These are phyloP conservation scores for Fissipunctia ypsillon DNA, from an alignment of 2,888 invertebrate genomes.

Conservation along the genomic window DNA sequence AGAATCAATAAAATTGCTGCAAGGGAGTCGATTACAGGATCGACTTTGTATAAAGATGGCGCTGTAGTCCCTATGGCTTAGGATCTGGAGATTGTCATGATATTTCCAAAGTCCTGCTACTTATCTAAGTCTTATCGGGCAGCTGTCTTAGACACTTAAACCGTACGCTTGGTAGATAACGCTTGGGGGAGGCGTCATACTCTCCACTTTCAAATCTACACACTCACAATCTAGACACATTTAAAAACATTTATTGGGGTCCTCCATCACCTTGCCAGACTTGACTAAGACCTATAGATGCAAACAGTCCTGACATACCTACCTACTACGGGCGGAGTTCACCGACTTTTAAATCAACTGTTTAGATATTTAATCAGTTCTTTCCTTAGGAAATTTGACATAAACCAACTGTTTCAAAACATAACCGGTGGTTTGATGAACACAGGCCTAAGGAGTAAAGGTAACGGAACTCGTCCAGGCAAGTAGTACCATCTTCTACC, in stretches of 20 bases:
- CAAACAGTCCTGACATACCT: background rate
- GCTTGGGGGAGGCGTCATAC: no score
- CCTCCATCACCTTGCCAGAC: background rate
- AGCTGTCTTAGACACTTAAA: slow-evolving; percentile 30
- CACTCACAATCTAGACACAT: background rate
- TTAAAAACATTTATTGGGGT: background rate
- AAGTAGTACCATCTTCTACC: no score
- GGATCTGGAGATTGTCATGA: background rate
- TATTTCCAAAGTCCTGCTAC: background rate
- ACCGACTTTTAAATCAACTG: no score
- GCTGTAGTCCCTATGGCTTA: background rate
- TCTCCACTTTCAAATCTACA: background rate
- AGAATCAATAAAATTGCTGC: background rate
- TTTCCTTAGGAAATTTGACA: no score
- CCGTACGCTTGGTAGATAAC: slow-evolving; percentile 27
- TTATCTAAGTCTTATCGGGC: slow-evolving; percentile 34
- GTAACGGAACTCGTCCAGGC: background rate
- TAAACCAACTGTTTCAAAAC: no score
- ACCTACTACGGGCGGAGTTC: no score
- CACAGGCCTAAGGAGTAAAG: no score
- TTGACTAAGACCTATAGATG: background rate
- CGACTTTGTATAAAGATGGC: background rate
- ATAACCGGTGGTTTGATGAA: no score
- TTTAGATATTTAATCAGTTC: no score
- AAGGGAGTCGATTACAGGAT: background rate